phyloP scores from a whole-genome alignment of 1,140 invertebrate genomes.

The Drosophila obscura region DNA sequence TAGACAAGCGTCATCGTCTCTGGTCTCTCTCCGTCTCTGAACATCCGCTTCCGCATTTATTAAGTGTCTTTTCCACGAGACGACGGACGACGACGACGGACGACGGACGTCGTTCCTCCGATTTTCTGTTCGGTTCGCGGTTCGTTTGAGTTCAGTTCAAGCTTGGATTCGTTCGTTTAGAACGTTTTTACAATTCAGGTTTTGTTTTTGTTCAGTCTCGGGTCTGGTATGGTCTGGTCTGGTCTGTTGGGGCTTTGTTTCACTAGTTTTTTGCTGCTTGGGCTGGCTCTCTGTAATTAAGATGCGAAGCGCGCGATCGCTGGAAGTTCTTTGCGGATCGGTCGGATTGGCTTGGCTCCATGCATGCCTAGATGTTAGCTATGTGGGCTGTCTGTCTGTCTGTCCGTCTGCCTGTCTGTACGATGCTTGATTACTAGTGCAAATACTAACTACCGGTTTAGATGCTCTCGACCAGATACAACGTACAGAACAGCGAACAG shows the following conservation, averaged over 20 bases:
- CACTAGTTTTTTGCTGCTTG: slow-evolving; percentile 36
- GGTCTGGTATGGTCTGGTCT: slow-evolving; percentile 17
- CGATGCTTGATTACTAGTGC: slow-evolving; percentile 77
- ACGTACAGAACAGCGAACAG: slow-evolving; percentile 24
- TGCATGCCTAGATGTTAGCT: slow-evolving; percentile 78
- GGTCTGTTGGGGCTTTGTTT: slow-evolving; percentile 42
- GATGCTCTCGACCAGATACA: slow-evolving; percentile 63
- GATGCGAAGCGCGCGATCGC: slow-evolving; percentile 81
- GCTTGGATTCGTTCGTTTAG: slow-evolving; percentile 52
- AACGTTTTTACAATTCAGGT: slow-evolving; percentile 82
- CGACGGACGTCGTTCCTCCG: slow-evolving; percentile 59
- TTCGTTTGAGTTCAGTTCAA: slow-evolving; percentile 40
- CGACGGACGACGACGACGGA: slow-evolving; percentile 21
- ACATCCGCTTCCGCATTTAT: slow-evolving; percentile 84
- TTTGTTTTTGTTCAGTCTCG: slow-evolving; percentile 27
- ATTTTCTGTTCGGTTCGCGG: slow-evolving; percentile 22
- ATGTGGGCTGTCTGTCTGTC: slow-evolving; percentile 35
- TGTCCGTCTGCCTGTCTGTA: not conserved
- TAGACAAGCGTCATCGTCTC: slow-evolving; percentile 54
- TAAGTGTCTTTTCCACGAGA: slow-evolving; percentile 76
- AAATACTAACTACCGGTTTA: slow-evolving; percentile 82
- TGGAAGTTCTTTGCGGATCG: slow-evolving; percentile 62
- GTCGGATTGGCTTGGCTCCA: slow-evolving; percentile 37
- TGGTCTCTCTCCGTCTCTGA: slow-evolving; percentile 58
- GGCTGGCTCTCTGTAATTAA: slow-evolving; percentile 73